Conservation (phyloP, 2,888 invertebrate genomes). For the Aleiodes alternator region DNA sequence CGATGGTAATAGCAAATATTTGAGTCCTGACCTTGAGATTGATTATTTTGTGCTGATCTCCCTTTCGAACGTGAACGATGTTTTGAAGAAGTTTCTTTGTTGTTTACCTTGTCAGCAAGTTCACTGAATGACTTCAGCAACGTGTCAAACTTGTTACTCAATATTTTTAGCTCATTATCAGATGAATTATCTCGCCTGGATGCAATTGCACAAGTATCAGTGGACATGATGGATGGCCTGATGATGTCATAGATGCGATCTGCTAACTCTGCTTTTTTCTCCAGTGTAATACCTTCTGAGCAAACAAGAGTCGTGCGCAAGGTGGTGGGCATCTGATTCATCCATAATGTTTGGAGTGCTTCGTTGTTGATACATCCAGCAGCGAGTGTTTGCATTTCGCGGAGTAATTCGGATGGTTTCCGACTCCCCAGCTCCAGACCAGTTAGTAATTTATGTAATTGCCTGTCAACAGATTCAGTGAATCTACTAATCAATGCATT, state of each 20-base stretch:
- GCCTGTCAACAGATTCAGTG: neutral
- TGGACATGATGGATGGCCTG: conserved; percentile 5
- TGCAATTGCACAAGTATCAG: too few relatives aligned
- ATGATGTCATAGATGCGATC: neutral
- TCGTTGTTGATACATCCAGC: neutral
- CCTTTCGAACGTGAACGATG: too few relatives aligned
- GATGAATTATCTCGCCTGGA: too few relatives aligned
- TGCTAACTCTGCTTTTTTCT: neutral
- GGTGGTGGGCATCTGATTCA: neutral
- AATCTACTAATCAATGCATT: neutral
- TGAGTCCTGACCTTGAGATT: too few relatives aligned
- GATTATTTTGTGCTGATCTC: too few relatives aligned
- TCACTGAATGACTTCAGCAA: too few relatives aligned
- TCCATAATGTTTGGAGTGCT: neutral
- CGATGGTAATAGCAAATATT: too few relatives aligned
- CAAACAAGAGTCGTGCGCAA: neutral
- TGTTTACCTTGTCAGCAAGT: too few relatives aligned
- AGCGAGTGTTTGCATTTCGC: neutral
- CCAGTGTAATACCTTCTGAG: neutral
- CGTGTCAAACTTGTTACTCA: too few relatives aligned
- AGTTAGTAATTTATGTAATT: neutral
- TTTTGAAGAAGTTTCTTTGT: too few relatives aligned
- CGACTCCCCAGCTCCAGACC: neutral
- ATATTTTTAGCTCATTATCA: too few relatives aligned
- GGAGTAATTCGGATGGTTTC: neutral